These are phyloP conservation scores for Drosophila sp. DNA, from an alignment of 1,140 invertebrate genomes.

Conservation along the genomic window DNA sequence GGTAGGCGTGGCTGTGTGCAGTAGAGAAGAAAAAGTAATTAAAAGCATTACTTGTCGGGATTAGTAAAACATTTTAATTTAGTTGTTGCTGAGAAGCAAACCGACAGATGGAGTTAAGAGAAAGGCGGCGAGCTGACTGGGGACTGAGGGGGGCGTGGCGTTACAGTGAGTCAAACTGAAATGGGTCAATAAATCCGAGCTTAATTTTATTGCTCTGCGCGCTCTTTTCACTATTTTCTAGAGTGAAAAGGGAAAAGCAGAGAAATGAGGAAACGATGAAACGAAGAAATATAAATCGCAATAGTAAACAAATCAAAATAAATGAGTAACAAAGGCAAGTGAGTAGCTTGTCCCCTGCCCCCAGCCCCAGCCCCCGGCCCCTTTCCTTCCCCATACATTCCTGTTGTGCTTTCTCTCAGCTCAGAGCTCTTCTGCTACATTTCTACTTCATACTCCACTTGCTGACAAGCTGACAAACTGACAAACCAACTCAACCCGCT, in stretches of 20 bases:
- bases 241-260: background rate
- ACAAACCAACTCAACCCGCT: constrained; percentile 61
- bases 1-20: constrained; percentile 58
- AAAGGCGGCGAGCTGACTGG: background rate
- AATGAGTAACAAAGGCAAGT: constrained; percentile 76
- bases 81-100: constrained; percentile 67
- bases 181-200: constrained; percentile 82
- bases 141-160: constrained; percentile 1
- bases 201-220: constrained; percentile 80
- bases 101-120: background rate
- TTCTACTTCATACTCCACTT: constrained; percentile 26
- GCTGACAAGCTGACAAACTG: constrained; percentile 76
- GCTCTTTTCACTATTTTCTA: constrained; percentile 46
- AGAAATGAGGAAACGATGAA: constrained; percentile 38
- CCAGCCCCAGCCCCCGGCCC: background rate
- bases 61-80: constrained; percentile 82
- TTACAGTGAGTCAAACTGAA: constrained; percentile 75
- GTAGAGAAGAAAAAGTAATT: constrained; percentile 78
- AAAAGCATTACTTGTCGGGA: constrained; percentile 81
- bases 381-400: background rate
- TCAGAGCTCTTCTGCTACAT: no score
- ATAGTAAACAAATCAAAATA: constrained; percentile 83
- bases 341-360: constrained; percentile 18
- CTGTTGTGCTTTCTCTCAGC: no score
- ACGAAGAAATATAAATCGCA: constrained; percentile 82